Percentiles rank a stretch among this genome's conserved stretches.
Evolutionary conservation across 2,797 vertebrate species (phyloP).

Genomic region (Fundulus diaphanus): DNA sequence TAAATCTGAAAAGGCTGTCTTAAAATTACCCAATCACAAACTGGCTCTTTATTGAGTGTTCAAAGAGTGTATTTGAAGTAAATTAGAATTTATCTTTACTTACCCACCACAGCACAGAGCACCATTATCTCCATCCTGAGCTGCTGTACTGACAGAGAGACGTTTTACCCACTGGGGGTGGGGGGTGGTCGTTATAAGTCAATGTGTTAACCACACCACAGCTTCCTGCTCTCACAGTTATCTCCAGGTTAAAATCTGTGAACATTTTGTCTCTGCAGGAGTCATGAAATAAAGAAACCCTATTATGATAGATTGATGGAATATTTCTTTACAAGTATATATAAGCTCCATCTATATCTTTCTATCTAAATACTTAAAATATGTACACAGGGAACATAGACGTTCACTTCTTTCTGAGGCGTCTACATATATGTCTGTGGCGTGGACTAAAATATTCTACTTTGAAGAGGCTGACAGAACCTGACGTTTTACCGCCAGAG

Average conservation of each 20-base stretch:
- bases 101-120: slow-evolving; percentile 41
- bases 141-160: neutral
- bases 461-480: no score
- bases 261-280: neutral
- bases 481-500: no score
- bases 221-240: neutral
- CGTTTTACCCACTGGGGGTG: no score
- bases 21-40: neutral
- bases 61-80: neutral
- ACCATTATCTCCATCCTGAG: slow-evolving; percentile 45
- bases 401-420: no score
- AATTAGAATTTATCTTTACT: slow-evolving; percentile 7
- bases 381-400: no score
- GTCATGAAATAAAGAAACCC: neutral
- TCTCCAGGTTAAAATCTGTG: neutral
- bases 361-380: no score
- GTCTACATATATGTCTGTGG: no score
- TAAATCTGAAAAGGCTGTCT: neutral
- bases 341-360: no score
- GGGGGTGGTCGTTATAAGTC: neutral
- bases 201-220: slow-evolving; percentile 5
- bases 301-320: no score
- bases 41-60: no score
- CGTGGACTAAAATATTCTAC: no score
- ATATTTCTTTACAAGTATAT: no score